Conservation (phyloP, 2,113 vertebrate species). For the Tricholaema leucomelas region DNA sequence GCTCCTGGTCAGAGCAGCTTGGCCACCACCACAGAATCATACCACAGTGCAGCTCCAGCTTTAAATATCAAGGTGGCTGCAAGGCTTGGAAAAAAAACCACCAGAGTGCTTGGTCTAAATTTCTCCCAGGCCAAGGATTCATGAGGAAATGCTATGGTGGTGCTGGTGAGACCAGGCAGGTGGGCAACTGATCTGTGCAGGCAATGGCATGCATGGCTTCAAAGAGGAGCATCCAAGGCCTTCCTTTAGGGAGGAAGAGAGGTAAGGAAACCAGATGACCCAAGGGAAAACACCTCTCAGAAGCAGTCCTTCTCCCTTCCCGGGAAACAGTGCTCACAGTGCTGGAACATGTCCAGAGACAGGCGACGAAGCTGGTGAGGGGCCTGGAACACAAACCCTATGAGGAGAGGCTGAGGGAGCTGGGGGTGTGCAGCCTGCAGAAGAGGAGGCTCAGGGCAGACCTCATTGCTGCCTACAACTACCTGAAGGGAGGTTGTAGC, state of each 20-base stretch:
- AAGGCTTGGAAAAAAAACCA: not conserved
- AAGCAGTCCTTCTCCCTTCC: not conserved
- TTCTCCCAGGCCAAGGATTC: not conserved
- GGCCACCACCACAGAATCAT: not conserved
- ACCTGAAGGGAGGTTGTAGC: too few species aligned
- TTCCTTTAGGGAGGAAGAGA: not conserved
- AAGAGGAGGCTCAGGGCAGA: too few species aligned
- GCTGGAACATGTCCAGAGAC: too few species aligned
- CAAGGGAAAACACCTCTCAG: not conserved
- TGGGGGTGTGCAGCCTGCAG: too few species aligned
- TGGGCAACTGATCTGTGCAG: not conserved
- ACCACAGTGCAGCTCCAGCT: not conserved
- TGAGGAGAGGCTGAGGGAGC: too few species aligned
- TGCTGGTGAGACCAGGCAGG: not conserved
- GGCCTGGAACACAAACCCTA: too few species aligned
- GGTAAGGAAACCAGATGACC: not conserved
- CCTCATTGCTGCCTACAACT: too few species aligned
- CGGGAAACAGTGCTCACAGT: not conserved
- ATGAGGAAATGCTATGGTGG: rapidly evolving
- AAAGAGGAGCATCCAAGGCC: not conserved
- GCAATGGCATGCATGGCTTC: rapidly evolving
- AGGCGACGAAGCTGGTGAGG: too few species aligned
- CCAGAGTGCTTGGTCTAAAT: not conserved
- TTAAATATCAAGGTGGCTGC: not conserved
- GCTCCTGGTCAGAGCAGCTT: not conserved